These are phyloP conservation scores for Acanthosoma haemorrhoidale DNA, from an alignment of 2,888 invertebrate genomes.

Conservation along the genomic window DNA sequence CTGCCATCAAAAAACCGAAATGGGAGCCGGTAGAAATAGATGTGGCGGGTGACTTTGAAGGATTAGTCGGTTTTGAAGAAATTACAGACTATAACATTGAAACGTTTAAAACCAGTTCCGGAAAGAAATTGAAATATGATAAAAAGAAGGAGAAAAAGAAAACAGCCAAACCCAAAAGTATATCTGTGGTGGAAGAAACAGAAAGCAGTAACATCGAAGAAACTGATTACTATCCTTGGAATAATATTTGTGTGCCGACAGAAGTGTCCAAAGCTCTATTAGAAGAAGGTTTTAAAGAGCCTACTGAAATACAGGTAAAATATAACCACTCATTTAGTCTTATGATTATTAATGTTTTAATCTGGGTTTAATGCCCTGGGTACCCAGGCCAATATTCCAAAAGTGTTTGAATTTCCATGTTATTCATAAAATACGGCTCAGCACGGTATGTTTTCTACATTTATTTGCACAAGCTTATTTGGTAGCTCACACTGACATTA, in stretches of 20 bases:
- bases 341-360: no score
- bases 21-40: slow-evolving; percentile 65
- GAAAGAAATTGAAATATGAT: slow-evolving; percentile 44
- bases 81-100: slow-evolving; percentile 58
- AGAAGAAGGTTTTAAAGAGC: slow-evolving; percentile 69
- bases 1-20: not conserved
- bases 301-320: slow-evolving; percentile 85
- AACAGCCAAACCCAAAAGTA: slow-evolving; percentile 35
- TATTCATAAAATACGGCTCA: no score
- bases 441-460: no score
- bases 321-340: no score
- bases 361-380: no score
- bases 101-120: slow-evolving; percentile 45
- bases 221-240: slow-evolving; percentile 38
- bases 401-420: no score
- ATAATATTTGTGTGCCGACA: slow-evolving; percentile 52
- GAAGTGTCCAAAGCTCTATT: slow-evolving; percentile 66
- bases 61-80: slow-evolving; percentile 72
- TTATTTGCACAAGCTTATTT: no score
- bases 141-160: slow-evolving; percentile 33
- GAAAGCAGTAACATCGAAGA: not conserved
- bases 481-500: no score
- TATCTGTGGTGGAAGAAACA: slow-evolving; percentile 40
- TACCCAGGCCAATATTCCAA: no score
- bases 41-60: slow-evolving; percentile 56